A percentile compares a stretch with the other conserved stretches of the same genome.
Conservation (phyloP, 1,140 invertebrate species). For the Eubasilissa regina region DNA sequence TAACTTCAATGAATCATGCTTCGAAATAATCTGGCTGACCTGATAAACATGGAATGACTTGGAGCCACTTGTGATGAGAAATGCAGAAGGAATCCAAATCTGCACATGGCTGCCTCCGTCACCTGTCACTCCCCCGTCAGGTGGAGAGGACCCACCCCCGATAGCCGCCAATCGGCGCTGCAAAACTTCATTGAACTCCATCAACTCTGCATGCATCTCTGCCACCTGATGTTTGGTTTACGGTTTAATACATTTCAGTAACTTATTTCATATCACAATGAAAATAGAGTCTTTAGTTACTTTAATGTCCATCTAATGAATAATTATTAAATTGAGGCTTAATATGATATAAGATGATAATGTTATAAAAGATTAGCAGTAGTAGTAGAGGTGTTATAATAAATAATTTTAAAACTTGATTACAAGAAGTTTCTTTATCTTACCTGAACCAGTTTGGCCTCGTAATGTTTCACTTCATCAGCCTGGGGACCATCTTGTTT, state of each 20-base stretch:
- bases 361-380: too few species aligned
- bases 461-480: slow-evolving; percentile 87
- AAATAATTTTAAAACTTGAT: not conserved
- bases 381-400: too few species aligned
- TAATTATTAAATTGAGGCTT: too few species aligned
- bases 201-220: slow-evolving; percentile 96
- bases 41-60: slow-evolving; percentile 91
- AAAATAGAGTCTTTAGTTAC: too few species aligned
- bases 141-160: slow-evolving; percentile 71
- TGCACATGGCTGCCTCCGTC: slow-evolving; percentile 75
- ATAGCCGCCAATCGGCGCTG: slow-evolving; percentile 70
- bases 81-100: slow-evolving; percentile 92
- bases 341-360: too few species aligned
- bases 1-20: too few species aligned
- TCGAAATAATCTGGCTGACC: slow-evolving; percentile 76
- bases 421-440: slow-evolving; percentile 23
- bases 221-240: slow-evolving; percentile 77
- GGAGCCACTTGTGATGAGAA: slow-evolving; percentile 84
- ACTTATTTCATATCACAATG: not conserved
- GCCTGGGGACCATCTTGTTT: slow-evolving; percentile 78
- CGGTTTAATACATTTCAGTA: not conserved
- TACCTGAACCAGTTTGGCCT: slow-evolving; percentile 91
- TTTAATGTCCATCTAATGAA: too few species aligned
- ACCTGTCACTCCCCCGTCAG: slow-evolving; percentile 51
- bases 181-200: slow-evolving; percentile 89